Percentiles rank a stretch among this genome's conserved stretches.
phyloP scores from a whole-genome alignment of 2,797 vertebrate species.

The Arvicola amphibius region DNA sequence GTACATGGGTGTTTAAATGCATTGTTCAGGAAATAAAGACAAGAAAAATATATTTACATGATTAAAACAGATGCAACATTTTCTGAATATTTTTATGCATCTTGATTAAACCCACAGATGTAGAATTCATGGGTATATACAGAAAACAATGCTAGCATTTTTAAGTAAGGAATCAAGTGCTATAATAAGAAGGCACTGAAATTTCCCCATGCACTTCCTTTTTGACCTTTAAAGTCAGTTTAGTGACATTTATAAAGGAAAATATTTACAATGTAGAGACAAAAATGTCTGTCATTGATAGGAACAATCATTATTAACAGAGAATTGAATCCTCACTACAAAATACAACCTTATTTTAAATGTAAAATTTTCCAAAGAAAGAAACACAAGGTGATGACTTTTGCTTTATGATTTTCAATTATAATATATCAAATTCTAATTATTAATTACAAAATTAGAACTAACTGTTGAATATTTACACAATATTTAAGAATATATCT shows the following conservation, averaged over 20 bases:
- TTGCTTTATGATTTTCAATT: background rate
- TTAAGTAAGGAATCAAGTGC: conserved; percentile 18
- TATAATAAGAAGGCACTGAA: conserved; percentile 1
- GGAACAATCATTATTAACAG: conserved; percentile 2
- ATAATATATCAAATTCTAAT: background rate
- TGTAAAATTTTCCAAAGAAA: background rate
- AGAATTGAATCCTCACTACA: background rate
- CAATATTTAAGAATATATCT: conserved; percentile 18
- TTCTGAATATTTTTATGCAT: background rate
- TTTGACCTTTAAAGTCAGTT: background rate
- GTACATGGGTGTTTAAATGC: background rate
- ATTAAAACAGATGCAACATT: background rate
- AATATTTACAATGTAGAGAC: background rate
- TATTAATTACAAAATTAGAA: conserved; percentile 4
- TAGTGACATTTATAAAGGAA: background rate
- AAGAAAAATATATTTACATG: background rate
- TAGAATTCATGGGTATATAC: background rate
- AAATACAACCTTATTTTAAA: background rate
- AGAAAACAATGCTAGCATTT: background rate
- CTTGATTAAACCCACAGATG: background rate
- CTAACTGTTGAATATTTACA: background rate
- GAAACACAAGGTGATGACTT: background rate
- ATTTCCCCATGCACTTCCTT: background rate
- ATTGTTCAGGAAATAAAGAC: background rate
- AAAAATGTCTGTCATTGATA: background rate